These are phyloP conservation scores for Acrobasis consociella DNA, from an alignment of 2,888 invertebrate genomes.

Conservation along the genomic window DNA sequence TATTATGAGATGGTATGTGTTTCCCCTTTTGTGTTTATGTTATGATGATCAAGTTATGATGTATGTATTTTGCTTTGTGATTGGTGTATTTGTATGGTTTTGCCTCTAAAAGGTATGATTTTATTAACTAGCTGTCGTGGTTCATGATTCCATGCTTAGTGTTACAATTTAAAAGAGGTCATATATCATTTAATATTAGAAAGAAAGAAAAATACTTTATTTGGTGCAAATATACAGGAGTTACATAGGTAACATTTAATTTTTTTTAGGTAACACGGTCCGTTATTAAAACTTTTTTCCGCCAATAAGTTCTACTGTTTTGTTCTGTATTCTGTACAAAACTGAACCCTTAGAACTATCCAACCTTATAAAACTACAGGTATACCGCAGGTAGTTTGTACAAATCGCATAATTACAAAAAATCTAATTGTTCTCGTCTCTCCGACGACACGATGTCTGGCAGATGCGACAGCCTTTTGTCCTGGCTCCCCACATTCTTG, in stretches of 20 bases:
- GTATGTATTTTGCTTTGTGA: neutral
- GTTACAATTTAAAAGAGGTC: too few species aligned
- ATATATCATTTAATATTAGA: too few species aligned
- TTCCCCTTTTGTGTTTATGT: neutral
- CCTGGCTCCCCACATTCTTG: slow-evolving; percentile 50
- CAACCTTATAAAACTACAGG: slow-evolving; percentile 38
- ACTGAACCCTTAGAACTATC: neutral
- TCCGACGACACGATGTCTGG: slow-evolving; percentile 70
- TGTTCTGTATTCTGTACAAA: neutral
- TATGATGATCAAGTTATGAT: neutral
- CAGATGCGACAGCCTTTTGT: slow-evolving; percentile 65
- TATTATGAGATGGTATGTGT: slow-evolving; percentile 5
- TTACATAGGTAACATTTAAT: too few species aligned
- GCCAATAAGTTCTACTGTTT: neutral
- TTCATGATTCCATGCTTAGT: too few species aligned
- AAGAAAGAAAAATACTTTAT: too few species aligned
- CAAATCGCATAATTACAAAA: slow-evolving; percentile 33
- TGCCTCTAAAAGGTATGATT: neutral
- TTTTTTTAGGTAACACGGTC: too few species aligned
- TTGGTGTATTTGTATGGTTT: neutral
- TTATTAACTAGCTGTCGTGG: neutral
- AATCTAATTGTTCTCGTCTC: slow-evolving; percentile 48
- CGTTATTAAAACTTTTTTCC: neutral
- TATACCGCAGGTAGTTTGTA: slow-evolving; percentile 52
- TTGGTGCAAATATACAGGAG: too few species aligned